Evolutionary conservation across 2,797 vertebrate species (phyloP), one percentile per base, ranked within the genome.

Genomic region (Erpetoichthys calabaricus): DNA sequence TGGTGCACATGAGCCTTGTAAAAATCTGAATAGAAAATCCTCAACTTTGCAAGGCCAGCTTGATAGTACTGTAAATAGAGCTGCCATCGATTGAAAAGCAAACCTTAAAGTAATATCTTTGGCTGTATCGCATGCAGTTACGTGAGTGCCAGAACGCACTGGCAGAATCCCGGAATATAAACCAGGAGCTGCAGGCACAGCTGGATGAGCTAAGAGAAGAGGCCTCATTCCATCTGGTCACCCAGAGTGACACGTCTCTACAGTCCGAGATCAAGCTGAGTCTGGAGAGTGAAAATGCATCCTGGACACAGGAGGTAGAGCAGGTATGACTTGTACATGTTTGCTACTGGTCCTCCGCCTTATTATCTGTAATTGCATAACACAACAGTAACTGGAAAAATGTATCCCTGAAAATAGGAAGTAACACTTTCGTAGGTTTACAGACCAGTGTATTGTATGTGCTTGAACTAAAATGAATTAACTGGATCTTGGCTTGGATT

Each of bases 191-290:
- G 45, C 82, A 82, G 66, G 63, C 60, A 44, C 78, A 75, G 70
- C 68, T 87, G 63, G 80, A 84, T 59, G 81, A 81, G 55, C 77
- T 87, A 10, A 76, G 79, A 66, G 83, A 85, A 63, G 75, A 83
- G 62, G 58, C 70, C 59, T 78, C 75, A 3, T 66, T 85, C 43
- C 80, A 80, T 63, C 73, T 77, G 8, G 63, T 64, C 53, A 75
- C 65, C 59, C 66, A 65, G 0, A 57, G 72, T 8, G 64, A 86
- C 4, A 41, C 64, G 1, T 87, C 86, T 7, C 69, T 88, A 55
- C 67, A 82, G 67, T 84, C 83, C 0, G 84, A 87, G 69, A 73
- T 87, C 67, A 79, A 84, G 67, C 71, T 42, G 56, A 84, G 80
- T 54, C 65, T 83, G 62, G 76, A 73, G 45, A 59, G 57, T 1